phyloP scores from a whole-genome alignment of 2,797 vertebrate species.

The Sebastes oblongus region DNA sequence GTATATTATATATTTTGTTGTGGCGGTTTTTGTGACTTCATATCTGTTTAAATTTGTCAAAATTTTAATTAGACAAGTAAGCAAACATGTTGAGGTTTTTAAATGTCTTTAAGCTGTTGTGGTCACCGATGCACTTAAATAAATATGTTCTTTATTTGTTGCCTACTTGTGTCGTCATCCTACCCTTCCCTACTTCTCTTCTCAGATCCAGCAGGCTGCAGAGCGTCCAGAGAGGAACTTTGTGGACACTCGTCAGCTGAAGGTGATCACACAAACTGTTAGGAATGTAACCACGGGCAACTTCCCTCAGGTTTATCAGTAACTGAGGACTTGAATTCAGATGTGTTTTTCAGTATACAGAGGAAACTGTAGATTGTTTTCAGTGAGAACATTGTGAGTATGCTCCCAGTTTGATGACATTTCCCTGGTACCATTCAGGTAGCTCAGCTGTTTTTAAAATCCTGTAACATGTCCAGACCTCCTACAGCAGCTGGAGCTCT shows the following conservation, averaged over 20 bases:
- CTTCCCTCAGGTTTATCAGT: no score
- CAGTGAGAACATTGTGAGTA: no score
- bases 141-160: not conserved
- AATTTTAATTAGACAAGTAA: not conserved
- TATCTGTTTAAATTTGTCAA: not conserved
- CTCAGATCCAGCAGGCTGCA: slow-evolving; percentile 97
- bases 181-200: not conserved
- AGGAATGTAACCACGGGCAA: no score
- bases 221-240: slow-evolving; percentile 97
- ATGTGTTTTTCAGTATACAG: not conserved
- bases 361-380: not conserved
- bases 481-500: no score
- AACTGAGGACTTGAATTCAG: no score
- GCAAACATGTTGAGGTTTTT: not conserved
- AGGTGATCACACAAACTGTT: slow-evolving; percentile 75
- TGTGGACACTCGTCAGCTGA: slow-evolving; percentile 96
- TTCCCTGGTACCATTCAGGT: no score
- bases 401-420: no score
- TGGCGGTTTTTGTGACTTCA: not conserved
- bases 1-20: not conserved
- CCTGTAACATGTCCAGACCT: no score
- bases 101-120: not conserved
- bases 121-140: not conserved
- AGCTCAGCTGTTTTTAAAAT: no score
- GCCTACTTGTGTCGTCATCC: not conserved